Conservation (phyloP, 2,113 vertebrate genomes). For the Pachyramphus minor region DNA sequence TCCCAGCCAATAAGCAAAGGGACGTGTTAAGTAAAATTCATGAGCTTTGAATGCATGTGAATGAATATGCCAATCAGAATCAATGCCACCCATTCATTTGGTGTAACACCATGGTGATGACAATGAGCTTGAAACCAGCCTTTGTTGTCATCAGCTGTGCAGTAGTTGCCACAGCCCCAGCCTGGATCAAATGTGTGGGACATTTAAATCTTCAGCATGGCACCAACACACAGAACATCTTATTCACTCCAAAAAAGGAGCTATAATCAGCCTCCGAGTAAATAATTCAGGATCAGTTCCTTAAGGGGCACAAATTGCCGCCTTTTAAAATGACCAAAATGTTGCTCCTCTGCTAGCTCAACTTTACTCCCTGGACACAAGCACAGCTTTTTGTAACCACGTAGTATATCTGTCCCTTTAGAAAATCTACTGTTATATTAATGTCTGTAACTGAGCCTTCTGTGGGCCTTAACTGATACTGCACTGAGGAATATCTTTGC, state of each 20-base stretch:
- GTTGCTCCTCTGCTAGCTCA: background rate
- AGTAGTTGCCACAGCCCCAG: constrained; percentile 66
- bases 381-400: background rate
- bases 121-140: constrained; percentile 73
- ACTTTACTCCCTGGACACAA: background rate
- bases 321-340: constrained; percentile 11
- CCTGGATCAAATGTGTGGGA: constrained; percentile 65
- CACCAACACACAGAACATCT: constrained; percentile 71
- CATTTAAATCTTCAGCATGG: constrained; percentile 72
- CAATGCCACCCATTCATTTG: constrained; percentile 72
- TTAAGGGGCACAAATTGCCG: background rate
- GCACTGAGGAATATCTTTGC: background rate
- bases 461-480: background rate
- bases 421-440: background rate
- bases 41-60: constrained; percentile 75
- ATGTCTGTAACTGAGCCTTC: background rate
- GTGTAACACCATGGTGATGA: constrained; percentile 76
- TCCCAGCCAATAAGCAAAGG: constrained; percentile 72
- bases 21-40: constrained; percentile 77
- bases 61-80: constrained; percentile 78
- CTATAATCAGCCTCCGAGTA: constrained; percentile 40
- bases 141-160: constrained; percentile 75
- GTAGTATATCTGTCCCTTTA: background rate
- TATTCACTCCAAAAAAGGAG: constrained; percentile 65
- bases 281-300: constrained; percentile 55